Evolutionary conservation across 2,888 invertebrate genomes (phyloP), one percentile per base, ranked within the genome.

Genomic region (Octodonta nipae): DNA sequence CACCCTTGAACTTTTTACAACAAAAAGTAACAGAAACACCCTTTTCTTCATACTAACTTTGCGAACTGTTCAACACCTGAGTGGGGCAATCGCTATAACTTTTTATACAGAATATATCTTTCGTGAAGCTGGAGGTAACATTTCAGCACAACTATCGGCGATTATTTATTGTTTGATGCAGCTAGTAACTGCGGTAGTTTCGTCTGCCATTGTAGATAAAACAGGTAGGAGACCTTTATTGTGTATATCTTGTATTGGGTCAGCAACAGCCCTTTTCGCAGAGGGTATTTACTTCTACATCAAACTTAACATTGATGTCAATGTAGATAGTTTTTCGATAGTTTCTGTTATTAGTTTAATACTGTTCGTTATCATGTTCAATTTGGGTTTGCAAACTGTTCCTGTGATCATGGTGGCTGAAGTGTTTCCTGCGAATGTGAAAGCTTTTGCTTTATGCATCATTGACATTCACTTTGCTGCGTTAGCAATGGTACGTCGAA

Each of bases 381-480:
- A 75, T 0, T 56, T 73, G 13, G 81, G 81, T 1, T 73, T 70
- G 12, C 79, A 79, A 0, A 78, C 79, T 0, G 73, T 81, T 15
- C 80, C 80, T 1, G 79, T 80, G 78, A 56, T 80, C 48, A 72
- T 81, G 67, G 47, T 72, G 13, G 63, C 78, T 28, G 79, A 80
- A 54, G 65, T 81, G 24, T 73, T 83, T 44, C 66, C 80, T 4
- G 55, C 68, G 1, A 67, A 75, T 37, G 70, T 71, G 1, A 75
- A 72, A 29, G 71, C 68, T 26, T 52, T 70, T 34, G 80, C 81
- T 6, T 30, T 41, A 6, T 36, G 34, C 14, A 14, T 38, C 4
- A 20, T 31, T 3, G 36, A 38, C 14, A 12, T 36, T 8, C 6
- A 17, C 12, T 41, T 17, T 13, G 33, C 32, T 12, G 5, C 37